Base-by-base conservation (phyloP, 37 sponge, comb jelly and placozoan species). In the Ephydatia muelleri region DNA sequence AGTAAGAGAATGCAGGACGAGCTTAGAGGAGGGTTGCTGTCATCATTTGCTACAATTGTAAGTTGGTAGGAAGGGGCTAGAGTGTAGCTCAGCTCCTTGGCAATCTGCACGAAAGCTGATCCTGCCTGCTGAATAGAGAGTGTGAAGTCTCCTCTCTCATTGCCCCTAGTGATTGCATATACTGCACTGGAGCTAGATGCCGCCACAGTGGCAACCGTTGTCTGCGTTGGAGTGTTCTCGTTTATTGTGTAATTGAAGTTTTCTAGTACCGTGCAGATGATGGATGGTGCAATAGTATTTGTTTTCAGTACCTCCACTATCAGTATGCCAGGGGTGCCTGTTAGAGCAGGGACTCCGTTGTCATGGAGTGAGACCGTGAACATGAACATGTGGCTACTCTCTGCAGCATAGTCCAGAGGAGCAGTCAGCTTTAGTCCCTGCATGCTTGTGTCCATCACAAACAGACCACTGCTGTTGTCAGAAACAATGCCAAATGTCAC, bases 371-470 rank as follows among this genome's bases (percentile, higher is more conserved):
- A 69, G 30, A 94, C 43, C 5, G 71, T 67, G 25, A 94, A 38
- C 12, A 11, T 72, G 72, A 57, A 80, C 8, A 5, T 16, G 65
- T 79, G 32, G 31, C 72, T 65, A 0, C 22, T 37, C 23, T 79
- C 74, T 29, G 68, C 68, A 68, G 86, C 89, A 77, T 86, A 93
- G 72, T 93, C 84, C 25, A 89, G 67, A 19, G 39, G n/a, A 11
- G 76, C 76, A 38, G 49, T 47, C 16, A 84, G 68, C 43, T 30
- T 75, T 22, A 93, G 43, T 13, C 83, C 84, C 65, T 90, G 90
- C 14, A 85, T 88, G n/a, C n/a, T 80, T 25, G 65, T 0, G 37
- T 79, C 49, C 11, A 93, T 38, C 4, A 26, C 35, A 85, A 88
- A 93, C 14, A 26, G 26, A 3, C 64, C 83, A 0, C 23, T 65